Percentiles rank a stretch among this genome's conserved stretches.
phyloP scores from a whole-genome alignment of 2,888 invertebrate species.

The Gandaritis pyraliata region DNA sequence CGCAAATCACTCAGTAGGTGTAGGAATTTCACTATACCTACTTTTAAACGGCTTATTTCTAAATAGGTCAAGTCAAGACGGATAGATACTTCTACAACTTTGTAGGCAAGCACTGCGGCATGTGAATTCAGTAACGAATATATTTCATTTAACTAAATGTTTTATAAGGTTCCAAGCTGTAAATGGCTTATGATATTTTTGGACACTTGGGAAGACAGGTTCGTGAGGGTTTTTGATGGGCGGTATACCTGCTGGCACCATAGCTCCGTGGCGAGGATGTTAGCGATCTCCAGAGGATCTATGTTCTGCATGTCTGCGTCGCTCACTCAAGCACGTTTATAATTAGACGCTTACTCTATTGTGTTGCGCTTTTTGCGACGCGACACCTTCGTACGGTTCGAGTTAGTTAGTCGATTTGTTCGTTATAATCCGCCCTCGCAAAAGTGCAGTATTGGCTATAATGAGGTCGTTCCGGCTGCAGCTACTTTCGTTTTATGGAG shows the following conservation, averaged over 20 bases:
- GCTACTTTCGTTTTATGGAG: slow-evolving; percentile 44
- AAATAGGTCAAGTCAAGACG: slow-evolving; percentile 31
- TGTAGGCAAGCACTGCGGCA: slow-evolving; percentile 21
- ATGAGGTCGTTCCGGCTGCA: slow-evolving; percentile 62
- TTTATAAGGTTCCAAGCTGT: slow-evolving; percentile 1
- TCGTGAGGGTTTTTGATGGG: too few species aligned
- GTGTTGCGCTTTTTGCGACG: slow-evolving; percentile 84
- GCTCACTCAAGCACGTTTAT: slow-evolving; percentile 77
- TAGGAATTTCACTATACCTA: slow-evolving; percentile 7
- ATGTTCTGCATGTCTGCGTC: slow-evolving; percentile 82
- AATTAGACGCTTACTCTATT: slow-evolving; percentile 84
- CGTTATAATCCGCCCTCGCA: slow-evolving; percentile 83
- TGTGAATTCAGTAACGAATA: slow-evolving; percentile 18
- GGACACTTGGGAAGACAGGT: not conserved
- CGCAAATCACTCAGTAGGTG: slow-evolving; percentile 12
- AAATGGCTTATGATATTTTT: not conserved
- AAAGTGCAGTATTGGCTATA: slow-evolving; percentile 62
- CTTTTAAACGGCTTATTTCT: slow-evolving; percentile 22
- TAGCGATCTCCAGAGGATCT: slow-evolving; percentile 93
- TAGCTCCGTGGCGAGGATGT: slow-evolving; percentile 92
- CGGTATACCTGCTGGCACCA: slow-evolving; percentile 90
- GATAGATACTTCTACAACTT: slow-evolving; percentile 26
- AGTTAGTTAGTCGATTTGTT: slow-evolving; percentile 82
- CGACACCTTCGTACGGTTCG: slow-evolving; percentile 82
- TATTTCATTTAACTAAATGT: slow-evolving; percentile 14